Evolutionary conservation across 1,140 invertebrate genomes (phyloP).

Genomic region (Eumaeus atala): DNA sequence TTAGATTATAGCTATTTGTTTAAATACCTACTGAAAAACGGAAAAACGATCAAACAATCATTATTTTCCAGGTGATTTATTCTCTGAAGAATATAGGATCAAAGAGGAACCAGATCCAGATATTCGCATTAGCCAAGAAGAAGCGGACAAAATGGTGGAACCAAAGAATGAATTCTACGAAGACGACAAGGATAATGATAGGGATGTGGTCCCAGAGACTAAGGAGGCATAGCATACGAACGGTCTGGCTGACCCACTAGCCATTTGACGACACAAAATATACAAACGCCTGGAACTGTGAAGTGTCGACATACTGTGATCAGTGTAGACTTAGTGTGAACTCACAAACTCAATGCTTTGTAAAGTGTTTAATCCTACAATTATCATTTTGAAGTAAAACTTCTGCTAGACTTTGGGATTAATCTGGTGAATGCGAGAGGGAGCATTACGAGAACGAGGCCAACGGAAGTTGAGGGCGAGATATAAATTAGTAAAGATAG

Average conservation of each 20-base stretch:
- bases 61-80: slow-evolving; percentile 73
- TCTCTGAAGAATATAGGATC: slow-evolving; percentile 80
- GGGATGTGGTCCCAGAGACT: slow-evolving; percentile 53
- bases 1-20: too few relatives aligned
- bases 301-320: background rate
- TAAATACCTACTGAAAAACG: too few relatives aligned
- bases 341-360: too few relatives aligned
- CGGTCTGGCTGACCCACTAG: slow-evolving; percentile 23
- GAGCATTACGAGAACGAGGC: too few relatives aligned
- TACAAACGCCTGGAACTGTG: slow-evolving; percentile 4
- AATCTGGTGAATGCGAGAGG: too few relatives aligned
- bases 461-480: too few relatives aligned
- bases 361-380: too few relatives aligned
- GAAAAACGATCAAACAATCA: too few relatives aligned
- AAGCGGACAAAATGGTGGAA: slow-evolving; percentile 90
- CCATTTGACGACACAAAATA: slow-evolving; percentile 14
- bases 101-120: slow-evolving; percentile 89
- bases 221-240: slow-evolving; percentile 58
- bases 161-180: slow-evolving; percentile 95
- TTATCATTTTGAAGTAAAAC: too few relatives aligned
- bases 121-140: slow-evolving; percentile 84
- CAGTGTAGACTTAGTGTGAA: too few relatives aligned
- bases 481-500: too few relatives aligned
- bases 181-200: slow-evolving; percentile 88
- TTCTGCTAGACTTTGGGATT: too few relatives aligned